These are phyloP conservation scores for Furnarius figulus DNA, from an alignment of 2,113 vertebrate genomes.

Conservation along the genomic window DNA sequence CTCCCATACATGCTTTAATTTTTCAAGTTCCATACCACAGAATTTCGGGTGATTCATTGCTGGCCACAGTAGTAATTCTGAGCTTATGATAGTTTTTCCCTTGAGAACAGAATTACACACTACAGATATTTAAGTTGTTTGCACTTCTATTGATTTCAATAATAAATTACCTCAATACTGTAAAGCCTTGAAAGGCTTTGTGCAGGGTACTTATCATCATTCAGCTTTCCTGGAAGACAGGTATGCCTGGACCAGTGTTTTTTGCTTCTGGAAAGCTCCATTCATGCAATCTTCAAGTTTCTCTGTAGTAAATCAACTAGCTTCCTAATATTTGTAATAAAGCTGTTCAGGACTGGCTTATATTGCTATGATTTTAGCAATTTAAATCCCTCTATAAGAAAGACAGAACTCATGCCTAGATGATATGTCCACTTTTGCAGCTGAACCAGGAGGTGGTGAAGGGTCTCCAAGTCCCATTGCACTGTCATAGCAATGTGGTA, in stretches of 20 bases:
- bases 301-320: neutral
- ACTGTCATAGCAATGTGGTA: neutral
- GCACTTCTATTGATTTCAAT: neutral
- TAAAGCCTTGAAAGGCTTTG: neutral
- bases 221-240: neutral
- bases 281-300: neutral
- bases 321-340: neutral
- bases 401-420: neutral
- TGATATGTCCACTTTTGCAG: neutral
- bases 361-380: neutral
- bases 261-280: neutral
- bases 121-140: neutral
- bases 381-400: neutral
- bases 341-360: neutral
- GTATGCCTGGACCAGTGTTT: neutral
- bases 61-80: neutral
- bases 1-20: neutral
- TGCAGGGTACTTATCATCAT: neutral
- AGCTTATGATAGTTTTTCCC: neutral
- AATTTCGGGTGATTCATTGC: neutral
- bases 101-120: neutral
- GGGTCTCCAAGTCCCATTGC: neutral
- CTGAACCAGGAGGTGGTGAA: neutral
- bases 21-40: neutral
- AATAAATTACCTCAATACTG: neutral